These are phyloP conservation scores for Isotomurus palustris DNA, from an alignment of 2,888 invertebrate genomes.

Conservation along the genomic window DNA sequence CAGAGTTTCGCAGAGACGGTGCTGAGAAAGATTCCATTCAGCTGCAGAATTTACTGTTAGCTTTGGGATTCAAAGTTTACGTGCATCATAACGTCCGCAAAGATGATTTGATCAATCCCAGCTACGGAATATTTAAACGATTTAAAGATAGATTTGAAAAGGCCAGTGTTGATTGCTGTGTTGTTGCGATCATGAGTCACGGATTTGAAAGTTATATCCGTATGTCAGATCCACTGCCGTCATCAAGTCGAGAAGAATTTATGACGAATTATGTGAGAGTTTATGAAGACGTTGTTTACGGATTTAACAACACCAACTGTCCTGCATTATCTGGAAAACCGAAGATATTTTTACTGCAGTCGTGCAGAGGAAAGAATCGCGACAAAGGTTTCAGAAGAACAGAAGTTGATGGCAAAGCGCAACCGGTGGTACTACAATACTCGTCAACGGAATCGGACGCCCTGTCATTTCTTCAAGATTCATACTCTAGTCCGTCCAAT, in stretches of 20 bases:
- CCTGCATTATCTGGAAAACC: constrained; percentile 33
- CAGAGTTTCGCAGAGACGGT: constrained; percentile 23
- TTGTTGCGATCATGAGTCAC: constrained; percentile 43
- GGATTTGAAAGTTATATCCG: constrained; percentile 30
- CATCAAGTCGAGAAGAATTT: background rate
- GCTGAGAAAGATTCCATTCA: constrained; percentile 35
- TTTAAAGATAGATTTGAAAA: constrained; percentile 32
- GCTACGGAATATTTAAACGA: constrained; percentile 28
- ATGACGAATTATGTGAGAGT: constrained; percentile 22
- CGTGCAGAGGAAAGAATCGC: constrained; percentile 35
- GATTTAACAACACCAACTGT: constrained; percentile 39
- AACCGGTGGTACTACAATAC: no score
- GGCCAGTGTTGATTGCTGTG: constrained; percentile 29
- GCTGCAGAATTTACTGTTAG: constrained; percentile 22
- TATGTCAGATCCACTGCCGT: constrained; percentile 29
- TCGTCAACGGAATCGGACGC: background rate
- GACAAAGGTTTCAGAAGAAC: constrained; percentile 30
- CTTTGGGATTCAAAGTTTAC: constrained; percentile 31
- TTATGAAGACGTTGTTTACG: constrained; percentile 33
- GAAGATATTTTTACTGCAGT: constrained; percentile 41
- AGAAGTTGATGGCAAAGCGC: constrained; percentile 13
- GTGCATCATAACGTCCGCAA: constrained; percentile 24
- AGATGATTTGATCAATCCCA: constrained; percentile 15
- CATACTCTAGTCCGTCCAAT: constrained; percentile 25
- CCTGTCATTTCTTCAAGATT: no score